A percentile compares a stretch with the other conserved stretches of the same genome.
phyloP scores from a whole-genome alignment of 1,140 invertebrate species.

The Maconellicoccus hirsutus region DNA sequence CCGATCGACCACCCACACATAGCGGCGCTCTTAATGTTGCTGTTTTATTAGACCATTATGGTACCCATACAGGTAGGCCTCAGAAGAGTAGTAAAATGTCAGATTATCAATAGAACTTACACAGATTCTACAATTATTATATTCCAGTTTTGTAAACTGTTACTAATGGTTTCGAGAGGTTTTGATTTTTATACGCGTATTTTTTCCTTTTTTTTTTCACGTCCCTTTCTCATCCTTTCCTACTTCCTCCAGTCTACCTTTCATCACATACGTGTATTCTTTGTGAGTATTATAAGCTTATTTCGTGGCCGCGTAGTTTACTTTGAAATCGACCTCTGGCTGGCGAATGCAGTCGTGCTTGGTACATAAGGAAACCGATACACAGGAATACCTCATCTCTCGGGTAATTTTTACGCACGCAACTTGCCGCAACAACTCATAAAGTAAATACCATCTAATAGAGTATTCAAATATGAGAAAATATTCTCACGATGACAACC shows the following conservation, averaged over 20 bases:
- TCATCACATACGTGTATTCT: too few species aligned
- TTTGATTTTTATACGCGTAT: conserved; percentile 2
- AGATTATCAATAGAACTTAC: conserved; percentile 10
- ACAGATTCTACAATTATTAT: background rate
- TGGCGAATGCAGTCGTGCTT: too few species aligned
- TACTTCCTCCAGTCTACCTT: too few species aligned
- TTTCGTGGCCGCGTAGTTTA: too few species aligned
- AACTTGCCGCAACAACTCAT: background rate
- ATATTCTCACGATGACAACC: conserved; percentile 1
- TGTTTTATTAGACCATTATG: conserved; percentile 18
- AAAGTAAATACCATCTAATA: background rate
- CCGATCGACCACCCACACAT: conserved; percentile 15
- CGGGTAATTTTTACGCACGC: background rate
- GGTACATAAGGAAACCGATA: too few species aligned
- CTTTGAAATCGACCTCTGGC: too few species aligned
- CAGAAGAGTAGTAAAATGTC: conserved; percentile 11
- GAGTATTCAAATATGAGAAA: background rate
- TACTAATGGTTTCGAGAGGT: conserved; percentile 10
- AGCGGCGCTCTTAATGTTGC: conserved; percentile 14
- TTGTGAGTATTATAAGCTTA: too few species aligned
- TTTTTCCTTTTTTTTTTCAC: background rate
- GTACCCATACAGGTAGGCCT: conserved; percentile 8
- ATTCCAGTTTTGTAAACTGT: conserved; percentile 6
- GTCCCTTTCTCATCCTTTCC: background rate
- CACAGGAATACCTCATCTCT: too few species aligned